Conservation (phyloP, 1,140 invertebrate genomes). For the Phymorhynchus buccinoides region DNA sequence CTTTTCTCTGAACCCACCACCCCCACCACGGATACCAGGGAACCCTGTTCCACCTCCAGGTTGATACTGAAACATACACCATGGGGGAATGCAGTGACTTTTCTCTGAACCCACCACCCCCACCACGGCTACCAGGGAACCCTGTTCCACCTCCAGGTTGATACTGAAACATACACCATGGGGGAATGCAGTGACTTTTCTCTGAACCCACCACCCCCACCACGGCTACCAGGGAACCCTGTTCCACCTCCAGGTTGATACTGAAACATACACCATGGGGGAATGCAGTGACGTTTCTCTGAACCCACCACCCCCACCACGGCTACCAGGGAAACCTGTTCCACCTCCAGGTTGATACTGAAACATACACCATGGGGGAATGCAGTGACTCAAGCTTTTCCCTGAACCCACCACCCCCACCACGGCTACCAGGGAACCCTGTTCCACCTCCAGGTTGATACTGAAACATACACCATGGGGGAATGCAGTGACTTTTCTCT, state of each 20-base stretch:
- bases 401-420: slow-evolving; percentile 79
- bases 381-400: neutral
- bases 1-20: too few relatives aligned
- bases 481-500: neutral
- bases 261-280: slow-evolving; percentile 45
- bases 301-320: slow-evolving; percentile 78
- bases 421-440: slow-evolving; percentile 71
- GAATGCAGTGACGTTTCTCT: neutral
- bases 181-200: neutral
- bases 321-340: slow-evolving; percentile 70
- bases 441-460: slow-evolving; percentile 64
- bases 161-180: slow-evolving; percentile 56
- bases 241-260: slow-evolving; percentile 64
- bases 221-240: slow-evolving; percentile 71
- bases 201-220: slow-evolving; percentile 79
- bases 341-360: slow-evolving; percentile 67
- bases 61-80: slow-evolving; percentile 59
- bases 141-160: slow-evolving; percentile 61
- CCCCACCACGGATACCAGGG: slow-evolving; percentile 75
- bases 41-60: slow-evolving; percentile 62
- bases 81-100: neutral
- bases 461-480: slow-evolving; percentile 45
- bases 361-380: neutral
- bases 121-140: slow-evolving; percentile 72
- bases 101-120: too few relatives aligned